Percentiles rank a stretch among this genome's conserved stretches.
Evolutionary conservation across 1,140 invertebrate species (phyloP).

Genomic region (Ostrea denselamellosa): DNA sequence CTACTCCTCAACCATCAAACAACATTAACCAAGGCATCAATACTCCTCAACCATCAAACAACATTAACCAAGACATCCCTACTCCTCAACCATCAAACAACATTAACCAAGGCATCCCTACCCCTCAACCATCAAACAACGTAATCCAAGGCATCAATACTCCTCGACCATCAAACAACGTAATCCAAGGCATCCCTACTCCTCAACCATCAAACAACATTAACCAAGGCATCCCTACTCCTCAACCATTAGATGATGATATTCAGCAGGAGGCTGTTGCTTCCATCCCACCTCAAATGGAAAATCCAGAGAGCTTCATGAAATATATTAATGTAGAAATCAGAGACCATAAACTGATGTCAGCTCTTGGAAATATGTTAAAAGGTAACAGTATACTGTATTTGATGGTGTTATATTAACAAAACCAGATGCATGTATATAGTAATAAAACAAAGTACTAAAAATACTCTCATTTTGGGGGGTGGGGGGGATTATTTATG

Average conservation of each 20-base stretch:
- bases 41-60: not conserved
- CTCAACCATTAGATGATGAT: not conserved
- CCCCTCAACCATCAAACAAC: not conserved
- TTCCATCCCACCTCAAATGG: not conserved
- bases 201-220: not conserved
- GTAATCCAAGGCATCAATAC: no score
- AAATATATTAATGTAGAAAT: slow-evolving; percentile 17
- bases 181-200: not conserved
- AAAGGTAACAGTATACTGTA: not conserved
- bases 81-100: not conserved
- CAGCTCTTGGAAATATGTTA: slow-evolving; percentile 1
- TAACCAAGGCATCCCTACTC: not conserved
- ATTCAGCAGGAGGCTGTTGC: not conserved
- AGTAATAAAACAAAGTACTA: not conserved
- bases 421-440: not conserved
- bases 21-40: no score
- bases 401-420: not conserved
- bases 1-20: no score
- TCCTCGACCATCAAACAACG: not conserved
- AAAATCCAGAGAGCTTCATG: not conserved
- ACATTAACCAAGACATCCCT: not conserved
- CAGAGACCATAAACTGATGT: not conserved
- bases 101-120: not conserved
- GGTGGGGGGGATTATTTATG: not conserved
- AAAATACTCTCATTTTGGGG: not conserved